Base-by-base conservation (phyloP, 2,113 vertebrate species). In the Daubentonia madagascariensis region DNA sequence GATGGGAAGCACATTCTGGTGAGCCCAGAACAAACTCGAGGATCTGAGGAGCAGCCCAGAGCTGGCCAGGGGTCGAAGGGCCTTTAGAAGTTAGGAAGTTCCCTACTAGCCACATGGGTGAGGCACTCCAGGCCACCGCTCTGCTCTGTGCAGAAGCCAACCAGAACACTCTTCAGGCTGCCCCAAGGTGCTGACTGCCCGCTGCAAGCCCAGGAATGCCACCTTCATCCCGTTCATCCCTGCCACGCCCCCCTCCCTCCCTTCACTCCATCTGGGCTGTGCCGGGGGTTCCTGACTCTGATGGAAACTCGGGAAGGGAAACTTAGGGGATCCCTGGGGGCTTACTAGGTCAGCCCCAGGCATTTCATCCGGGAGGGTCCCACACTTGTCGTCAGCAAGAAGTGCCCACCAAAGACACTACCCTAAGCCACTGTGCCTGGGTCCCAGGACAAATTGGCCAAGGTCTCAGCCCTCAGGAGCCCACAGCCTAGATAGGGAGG, bases 1-100 rank as follows among this genome's bases (percentile, higher is more conserved):
- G 96, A 88, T 63, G 88, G 59, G 67, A 93, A 94, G 94, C 79
- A 87, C 59, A 88, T 94, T 97, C 95, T 89, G 73, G 94, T 79
- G 96, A 89, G 81, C n/a, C 43, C 85, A 94, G 92, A 85, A 81
- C 59, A 97, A 90, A 89, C 65, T 92, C 40, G 88, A 79, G 57
- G 75, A n/a, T 76, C 94, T 89, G n/a, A 80, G 68, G 63, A 97
- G 78, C 70, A 92, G 63, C 80, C 68, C 13, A 35, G 37, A 94
- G 91, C 70, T 91, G 90, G 70, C 75, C 90, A 88, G 59, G 76
- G 87, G 97, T 94, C 72, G 11, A 13, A 23, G 45, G 85, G 80
- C 84, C 92, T 81, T 88, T 54, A 52, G 73, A 95, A 92, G 8
- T 59, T 88, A 87, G 90, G 94, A 79, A 78, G n/a, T 76, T 92